Percentiles rank a stretch among this genome's conserved stretches.
Conservation (phyloP, 2,888 invertebrate species). For the Tipula confusa region DNA sequence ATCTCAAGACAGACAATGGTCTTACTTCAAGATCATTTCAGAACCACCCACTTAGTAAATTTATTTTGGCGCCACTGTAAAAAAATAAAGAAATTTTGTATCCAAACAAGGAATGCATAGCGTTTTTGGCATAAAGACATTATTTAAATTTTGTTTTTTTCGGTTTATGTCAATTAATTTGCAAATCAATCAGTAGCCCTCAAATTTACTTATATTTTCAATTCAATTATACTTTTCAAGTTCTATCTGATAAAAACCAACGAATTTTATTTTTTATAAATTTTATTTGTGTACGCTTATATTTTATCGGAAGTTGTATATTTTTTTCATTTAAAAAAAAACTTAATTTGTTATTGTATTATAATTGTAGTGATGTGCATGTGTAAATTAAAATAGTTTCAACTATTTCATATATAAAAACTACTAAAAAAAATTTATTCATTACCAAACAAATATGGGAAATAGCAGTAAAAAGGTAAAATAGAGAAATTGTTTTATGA, state of each 20-base stretch:
- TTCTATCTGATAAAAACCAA: not conserved
- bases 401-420: not conserved
- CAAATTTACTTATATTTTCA: not conserved
- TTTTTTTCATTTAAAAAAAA: not conserved
- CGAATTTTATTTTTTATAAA: not conserved
- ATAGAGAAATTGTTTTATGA: not conserved
- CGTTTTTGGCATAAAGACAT: not conserved
- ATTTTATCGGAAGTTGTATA: not conserved
- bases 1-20: no score
- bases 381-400: not conserved
- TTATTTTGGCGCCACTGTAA: not conserved
- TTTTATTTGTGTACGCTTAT: not conserved
- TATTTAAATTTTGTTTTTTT: no score
- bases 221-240: not conserved
- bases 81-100: not conserved
- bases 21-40: no score
- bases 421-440: not conserved
- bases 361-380: not conserved
- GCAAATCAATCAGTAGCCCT: not conserved
- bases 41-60: not conserved
- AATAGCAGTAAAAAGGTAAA: conserved; percentile 9
- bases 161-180: not conserved
- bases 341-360: not conserved
- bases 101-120: not conserved
- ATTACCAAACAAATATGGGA: not conserved